Evolutionary conservation across 1,140 invertebrate species (phyloP), one percentile per base, ranked within the genome.

Genomic region (Drosophila kikkawai): DNA sequence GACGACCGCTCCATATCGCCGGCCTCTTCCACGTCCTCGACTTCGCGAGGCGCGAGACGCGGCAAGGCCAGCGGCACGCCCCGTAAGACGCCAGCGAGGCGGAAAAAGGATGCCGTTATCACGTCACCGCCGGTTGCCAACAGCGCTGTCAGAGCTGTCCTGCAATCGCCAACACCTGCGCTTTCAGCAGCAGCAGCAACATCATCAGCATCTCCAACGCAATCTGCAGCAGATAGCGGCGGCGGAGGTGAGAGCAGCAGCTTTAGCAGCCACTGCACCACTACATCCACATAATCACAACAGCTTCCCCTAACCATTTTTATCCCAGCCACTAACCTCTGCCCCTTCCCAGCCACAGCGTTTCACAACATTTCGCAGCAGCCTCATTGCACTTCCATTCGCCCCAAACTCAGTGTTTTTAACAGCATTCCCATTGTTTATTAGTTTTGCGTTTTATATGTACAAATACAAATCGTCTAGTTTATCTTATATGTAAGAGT

Each of bases 1-100:
- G 91, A 92, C 22, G 91, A 92, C 60, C 91, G 91, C 8, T 92
- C 91, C 67, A 87, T 79, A 61, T 92, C 91, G 37, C 91, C 91
- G 26, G 91, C 91, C 8, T 92, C 91, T 19, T 92, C 91, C 50
- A 86, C 83, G 15, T 92, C 83, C 4, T 92, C 91, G 13, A 79
- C 91, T 32, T 91, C 80, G 7, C 77, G 78, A 5, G 80, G 78
- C 0, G 82, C 73, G 8, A 63, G 80, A 26, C 84, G 79, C 8
- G 47, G 67, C 50, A 82, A 82, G 26, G 66, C 68, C 37, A 69
- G 65, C 12, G 32, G 71, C 26, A 87, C 79, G 22, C 88, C 91
- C 12, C 91, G 91, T 11, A 92, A 92, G 55, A 92, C 91, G 17
- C 91, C 91, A 0, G 71, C 77, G 7, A 70, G 79, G 29, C 85